Conservation (phyloP, 2,888 invertebrate genomes). For the Morpho achilles region DNA sequence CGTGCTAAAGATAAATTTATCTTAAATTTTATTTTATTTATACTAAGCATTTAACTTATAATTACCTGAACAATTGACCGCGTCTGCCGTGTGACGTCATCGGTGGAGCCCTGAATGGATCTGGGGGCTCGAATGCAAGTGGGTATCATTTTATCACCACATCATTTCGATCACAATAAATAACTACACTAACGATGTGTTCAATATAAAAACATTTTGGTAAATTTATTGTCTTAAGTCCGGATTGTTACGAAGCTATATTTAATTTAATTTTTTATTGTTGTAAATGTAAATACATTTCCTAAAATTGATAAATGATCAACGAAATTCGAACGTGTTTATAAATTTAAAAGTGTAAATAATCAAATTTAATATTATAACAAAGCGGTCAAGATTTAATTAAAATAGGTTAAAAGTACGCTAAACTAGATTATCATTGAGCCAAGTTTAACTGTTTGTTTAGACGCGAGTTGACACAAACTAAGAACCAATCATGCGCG, state of each 20-base stretch:
- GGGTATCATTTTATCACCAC: slow-evolving; percentile 76
- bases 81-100: slow-evolving; percentile 85
- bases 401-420: slow-evolving; percentile 1
- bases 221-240: too few species aligned
- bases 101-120: slow-evolving; percentile 86
- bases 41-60: background rate
- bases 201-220: background rate
- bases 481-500: slow-evolving; percentile 38
- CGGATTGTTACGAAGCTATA: too few species aligned
- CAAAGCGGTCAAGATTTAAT: background rate
- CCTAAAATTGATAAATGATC: too few species aligned
- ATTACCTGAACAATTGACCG: slow-evolving; percentile 85
- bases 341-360: too few species aligned
- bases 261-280: too few species aligned
- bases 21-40: too few species aligned
- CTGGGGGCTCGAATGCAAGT: slow-evolving; percentile 86
- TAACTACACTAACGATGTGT: background rate
- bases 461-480: slow-evolving; percentile 35
- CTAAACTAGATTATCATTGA: background rate
- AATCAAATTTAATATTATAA: too few species aligned
- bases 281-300: too few species aligned
- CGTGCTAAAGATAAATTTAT: too few species aligned
- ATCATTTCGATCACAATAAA: slow-evolving; percentile 23
- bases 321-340: too few species aligned
- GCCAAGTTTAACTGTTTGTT: slow-evolving; percentile 8